Evolutionary conservation across 2,888 invertebrate species (phyloP).

Genomic region (Xestia c-nigrum): DNA sequence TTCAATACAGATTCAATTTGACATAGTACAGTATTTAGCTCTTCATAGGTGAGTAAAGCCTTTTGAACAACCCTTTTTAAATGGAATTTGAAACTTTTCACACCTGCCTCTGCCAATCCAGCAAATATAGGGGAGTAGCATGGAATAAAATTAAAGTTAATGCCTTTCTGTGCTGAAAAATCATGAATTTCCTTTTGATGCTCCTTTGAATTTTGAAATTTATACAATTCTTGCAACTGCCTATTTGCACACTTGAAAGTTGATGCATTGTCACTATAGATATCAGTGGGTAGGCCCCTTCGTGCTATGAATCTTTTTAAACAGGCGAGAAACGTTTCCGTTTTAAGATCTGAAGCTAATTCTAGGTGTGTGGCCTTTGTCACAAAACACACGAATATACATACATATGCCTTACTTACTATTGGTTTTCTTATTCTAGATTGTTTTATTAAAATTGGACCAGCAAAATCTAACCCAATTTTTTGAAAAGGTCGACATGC

Average conservation of each 20-base stretch:
- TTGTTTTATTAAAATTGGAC: neutral
- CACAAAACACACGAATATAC: neutral
- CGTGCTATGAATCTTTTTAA: no score
- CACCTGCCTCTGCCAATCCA: no score
- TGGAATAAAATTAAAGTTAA: slow-evolving; percentile 3
- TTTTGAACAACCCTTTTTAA: no score
- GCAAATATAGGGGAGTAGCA: no score
- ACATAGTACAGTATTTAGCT: no score
- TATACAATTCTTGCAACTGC: neutral
- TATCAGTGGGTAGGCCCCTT: no score
- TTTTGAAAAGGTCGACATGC: no score
- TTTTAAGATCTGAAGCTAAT: neutral
- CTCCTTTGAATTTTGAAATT: neutral
- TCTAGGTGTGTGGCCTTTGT: slow-evolving; percentile 2
- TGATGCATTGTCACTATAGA: neutral
- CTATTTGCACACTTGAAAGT: neutral
- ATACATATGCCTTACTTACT: slow-evolving; percentile 3
- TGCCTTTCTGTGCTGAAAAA: slow-evolving; percentile 10
- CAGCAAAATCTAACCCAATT: no score
- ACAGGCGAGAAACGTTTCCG: neutral
- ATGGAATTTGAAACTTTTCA: no score
- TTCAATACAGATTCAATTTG: no score
- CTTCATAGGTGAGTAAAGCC: no score
- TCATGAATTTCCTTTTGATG: slow-evolving; percentile 7
- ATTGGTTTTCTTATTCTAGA: slow-evolving; percentile 1